Percentiles rank a stretch among this genome's conserved stretches.
These are phyloP conservation scores for Lophura nycthemera DNA, from an alignment of 2,113 vertebrate species.

Conservation along the genomic window DNA sequence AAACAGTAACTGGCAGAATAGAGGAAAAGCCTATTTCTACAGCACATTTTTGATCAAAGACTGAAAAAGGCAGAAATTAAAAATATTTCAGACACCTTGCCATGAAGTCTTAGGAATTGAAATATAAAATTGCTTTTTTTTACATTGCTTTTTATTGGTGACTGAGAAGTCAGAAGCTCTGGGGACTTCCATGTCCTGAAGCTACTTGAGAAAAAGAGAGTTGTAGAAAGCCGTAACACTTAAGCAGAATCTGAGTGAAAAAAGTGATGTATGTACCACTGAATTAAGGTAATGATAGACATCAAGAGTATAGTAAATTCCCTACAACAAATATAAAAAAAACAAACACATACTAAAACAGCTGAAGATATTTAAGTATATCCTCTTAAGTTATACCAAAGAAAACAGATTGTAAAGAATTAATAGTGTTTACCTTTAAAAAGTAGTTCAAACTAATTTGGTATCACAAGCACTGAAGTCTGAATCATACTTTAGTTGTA, in stretches of 20 bases:
- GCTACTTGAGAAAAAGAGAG: not conserved
- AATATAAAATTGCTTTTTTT: not conserved
- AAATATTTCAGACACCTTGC: not conserved
- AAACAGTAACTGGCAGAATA: not conserved
- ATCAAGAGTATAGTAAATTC: not conserved
- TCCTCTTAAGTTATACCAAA: not conserved
- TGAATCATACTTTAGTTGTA: not conserved
- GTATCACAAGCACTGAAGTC: not conserved
- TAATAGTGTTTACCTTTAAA: not conserved
- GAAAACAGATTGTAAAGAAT: not conserved
- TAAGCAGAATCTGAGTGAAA: not conserved
- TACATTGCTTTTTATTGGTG: not conserved
- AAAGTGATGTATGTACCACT: not conserved
- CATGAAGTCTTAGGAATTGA: not conserved
- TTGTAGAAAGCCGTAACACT: not conserved
- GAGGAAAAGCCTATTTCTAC: not conserved
- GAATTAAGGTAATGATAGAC: not conserved
- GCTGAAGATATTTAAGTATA: not conserved
- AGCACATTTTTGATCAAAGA: not conserved
- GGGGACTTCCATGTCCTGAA: not conserved
- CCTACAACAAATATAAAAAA: not conserved
- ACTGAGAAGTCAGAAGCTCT: not conserved
- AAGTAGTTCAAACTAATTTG: not conserved
- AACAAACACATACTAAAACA: not conserved
- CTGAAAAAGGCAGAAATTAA: not conserved